phyloP scores from a whole-genome alignment of 2,888 invertebrate species.

The Priocnemis perturbator region DNA sequence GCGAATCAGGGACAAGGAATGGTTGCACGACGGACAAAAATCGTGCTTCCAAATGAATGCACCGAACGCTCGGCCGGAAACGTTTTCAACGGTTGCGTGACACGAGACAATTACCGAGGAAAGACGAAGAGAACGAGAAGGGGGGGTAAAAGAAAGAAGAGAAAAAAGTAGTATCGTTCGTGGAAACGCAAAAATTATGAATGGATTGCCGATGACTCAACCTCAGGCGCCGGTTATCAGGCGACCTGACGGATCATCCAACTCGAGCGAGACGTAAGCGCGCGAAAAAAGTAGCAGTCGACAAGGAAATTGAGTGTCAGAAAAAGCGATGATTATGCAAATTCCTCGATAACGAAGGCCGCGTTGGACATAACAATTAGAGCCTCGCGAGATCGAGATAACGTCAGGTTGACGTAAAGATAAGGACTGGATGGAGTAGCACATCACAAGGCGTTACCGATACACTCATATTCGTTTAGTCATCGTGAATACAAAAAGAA shows the following conservation, averaged over 20 bases:
- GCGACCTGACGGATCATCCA: not conserved
- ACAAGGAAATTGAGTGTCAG: slow-evolving; percentile 21
- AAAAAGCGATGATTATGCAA: slow-evolving; percentile 36
- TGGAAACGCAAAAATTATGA: not conserved
- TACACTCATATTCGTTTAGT: too few relatives aligned
- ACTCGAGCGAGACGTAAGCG: not conserved
- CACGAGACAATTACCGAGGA: too few relatives aligned
- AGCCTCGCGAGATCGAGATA: slow-evolving; percentile 29
- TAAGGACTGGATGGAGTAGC: slow-evolving; percentile 9
- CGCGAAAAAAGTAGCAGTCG: slow-evolving; percentile 13
- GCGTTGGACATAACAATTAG: slow-evolving; percentile 13
- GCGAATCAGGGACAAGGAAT: too few relatives aligned
- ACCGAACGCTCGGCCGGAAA: too few relatives aligned
- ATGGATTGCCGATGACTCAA: not conserved
- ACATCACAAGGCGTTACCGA: not conserved
- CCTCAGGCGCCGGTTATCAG: not conserved
- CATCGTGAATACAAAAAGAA: too few relatives aligned
- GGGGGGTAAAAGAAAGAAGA: not conserved
- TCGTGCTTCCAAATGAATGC: too few relatives aligned
- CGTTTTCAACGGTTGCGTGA: too few relatives aligned
- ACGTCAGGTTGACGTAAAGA: slow-evolving; percentile 21
- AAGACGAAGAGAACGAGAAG: not conserved
- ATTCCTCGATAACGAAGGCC: slow-evolving; percentile 20
- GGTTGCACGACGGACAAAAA: too few relatives aligned
- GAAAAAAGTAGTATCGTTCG: not conserved